Evolutionary conservation across 2,797 vertebrate genomes (phyloP).

Genomic region (Acanthornis magna): DNA sequence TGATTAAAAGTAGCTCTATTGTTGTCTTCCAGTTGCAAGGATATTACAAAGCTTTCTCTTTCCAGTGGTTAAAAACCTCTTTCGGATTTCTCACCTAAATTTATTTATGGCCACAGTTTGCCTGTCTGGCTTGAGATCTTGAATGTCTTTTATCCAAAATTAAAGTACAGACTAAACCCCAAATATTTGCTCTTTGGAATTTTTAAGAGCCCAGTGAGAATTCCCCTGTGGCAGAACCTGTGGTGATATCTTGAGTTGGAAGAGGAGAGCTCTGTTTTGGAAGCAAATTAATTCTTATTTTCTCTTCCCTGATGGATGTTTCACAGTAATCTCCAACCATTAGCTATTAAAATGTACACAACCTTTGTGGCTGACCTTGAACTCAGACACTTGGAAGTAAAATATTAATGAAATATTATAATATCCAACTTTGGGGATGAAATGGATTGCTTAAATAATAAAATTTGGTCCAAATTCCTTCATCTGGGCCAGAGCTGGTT

Average conservation of each 20-base stretch:
- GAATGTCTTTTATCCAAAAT: not conserved
- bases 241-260: not conserved
- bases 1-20: not conserved
- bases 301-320: not conserved
- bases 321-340: not conserved
- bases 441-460: not conserved
- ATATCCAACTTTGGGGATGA: not conserved
- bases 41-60: not conserved
- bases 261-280: not conserved
- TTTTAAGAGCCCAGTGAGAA: not conserved
- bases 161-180: fast-evolving
- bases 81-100: not conserved
- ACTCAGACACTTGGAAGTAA: not conserved
- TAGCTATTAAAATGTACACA: not conserved
- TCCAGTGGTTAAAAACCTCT: not conserved
- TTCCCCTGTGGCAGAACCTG: not conserved
- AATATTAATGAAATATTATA: not conserved
- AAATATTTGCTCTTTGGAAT: not conserved
- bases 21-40: not conserved
- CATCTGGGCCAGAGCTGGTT: not conserved
- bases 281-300: not conserved
- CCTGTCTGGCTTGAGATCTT: not conserved
- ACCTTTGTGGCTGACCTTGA: not conserved
- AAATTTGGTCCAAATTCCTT: not conserved
- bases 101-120: not conserved